phyloP scores from a whole-genome alignment of 2,888 invertebrate genomes.

The Phortica okadai region DNA sequence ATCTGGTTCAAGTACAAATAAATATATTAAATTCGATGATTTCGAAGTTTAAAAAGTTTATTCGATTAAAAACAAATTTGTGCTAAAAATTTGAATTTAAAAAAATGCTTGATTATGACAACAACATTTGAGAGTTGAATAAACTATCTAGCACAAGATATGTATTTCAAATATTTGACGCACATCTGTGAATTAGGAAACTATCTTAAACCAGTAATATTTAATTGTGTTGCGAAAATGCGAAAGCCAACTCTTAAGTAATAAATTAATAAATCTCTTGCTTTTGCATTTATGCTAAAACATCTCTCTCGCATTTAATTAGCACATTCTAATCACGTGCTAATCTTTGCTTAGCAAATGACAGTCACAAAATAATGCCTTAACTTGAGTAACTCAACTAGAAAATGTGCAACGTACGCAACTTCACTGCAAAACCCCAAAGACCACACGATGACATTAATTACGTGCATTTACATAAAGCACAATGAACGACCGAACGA shows the following conservation, averaged over 20 bases:
- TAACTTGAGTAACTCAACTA: conserved; percentile 13
- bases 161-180: too few relatives aligned
- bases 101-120: too few relatives aligned
- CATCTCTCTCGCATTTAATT: conserved; percentile 54
- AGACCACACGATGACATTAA: conserved; percentile 71
- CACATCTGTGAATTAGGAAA: too few relatives aligned
- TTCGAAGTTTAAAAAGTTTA: too few relatives aligned
- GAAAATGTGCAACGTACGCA: conserved; percentile 28
- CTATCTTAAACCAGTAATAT: too few relatives aligned
- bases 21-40: too few relatives aligned
- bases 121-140: too few relatives aligned
- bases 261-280: conserved; percentile 37
- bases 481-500: background rate
- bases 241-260: background rate
- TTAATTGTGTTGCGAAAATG: too few relatives aligned
- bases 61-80: too few relatives aligned
- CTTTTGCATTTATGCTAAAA: background rate
- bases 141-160: too few relatives aligned
- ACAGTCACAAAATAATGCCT: background rate
- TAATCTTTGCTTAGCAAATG: conserved; percentile 35
- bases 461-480: conserved; percentile 48
- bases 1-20: too few relatives aligned
- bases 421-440: background rate
- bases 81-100: too few relatives aligned
- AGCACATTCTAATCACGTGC: conserved; percentile 54